Evolutionary conservation across 2,113 vertebrate genomes (phyloP), one percentile per base, ranked within the genome.

Genomic region (Paramisgurnus dabryanus): DNA sequence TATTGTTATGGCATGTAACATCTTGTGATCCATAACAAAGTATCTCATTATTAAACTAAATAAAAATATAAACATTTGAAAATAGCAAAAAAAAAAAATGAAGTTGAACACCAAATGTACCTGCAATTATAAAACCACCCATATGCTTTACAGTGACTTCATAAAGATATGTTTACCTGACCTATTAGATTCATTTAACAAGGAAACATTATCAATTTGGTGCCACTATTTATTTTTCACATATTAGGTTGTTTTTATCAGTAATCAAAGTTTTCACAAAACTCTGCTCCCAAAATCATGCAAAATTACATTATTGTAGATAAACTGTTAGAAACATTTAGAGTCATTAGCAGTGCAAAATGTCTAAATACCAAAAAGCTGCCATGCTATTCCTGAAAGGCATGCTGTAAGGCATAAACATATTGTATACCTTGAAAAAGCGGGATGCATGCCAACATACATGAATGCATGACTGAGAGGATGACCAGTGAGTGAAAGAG

Each of bases 341-440:
- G 39, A 8, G 63, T 0, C n/a, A 67, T 34, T 34, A 11, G 12
- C 43, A 64, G 17, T 22, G 15, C 3, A 53, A 5, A 41, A 64
- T 63, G 34, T 60, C 41, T 41, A 34, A 76, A 45, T 47, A 69
- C 17, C 80, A 53, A 72, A 67, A 70, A 82, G 78, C 80, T 64
- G 72, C 80, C 65, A 70, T 74, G 47, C 55, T 53, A 15, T 60
- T 50, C 27, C 39, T 55, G 57, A 76, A 55, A 79, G 82, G 79
- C 82, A 81, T 83, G 79, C 57, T 81, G 57, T 39, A 68, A 76
- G 75, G 40, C 79, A 39, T 71, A 55, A 11, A 53, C 34, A 66
- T 47, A 70, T 40, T 81, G 79, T 58, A 76, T 63, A 70, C 40
- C 40, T 40, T 45, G 9, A 18, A 55, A 60, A 73, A 50, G 34